Percentiles rank a stretch among this genome's conserved stretches.
Evolutionary conservation across 2,888 invertebrate species (phyloP).

Genomic region (Didymodactylos carnosus): DNA sequence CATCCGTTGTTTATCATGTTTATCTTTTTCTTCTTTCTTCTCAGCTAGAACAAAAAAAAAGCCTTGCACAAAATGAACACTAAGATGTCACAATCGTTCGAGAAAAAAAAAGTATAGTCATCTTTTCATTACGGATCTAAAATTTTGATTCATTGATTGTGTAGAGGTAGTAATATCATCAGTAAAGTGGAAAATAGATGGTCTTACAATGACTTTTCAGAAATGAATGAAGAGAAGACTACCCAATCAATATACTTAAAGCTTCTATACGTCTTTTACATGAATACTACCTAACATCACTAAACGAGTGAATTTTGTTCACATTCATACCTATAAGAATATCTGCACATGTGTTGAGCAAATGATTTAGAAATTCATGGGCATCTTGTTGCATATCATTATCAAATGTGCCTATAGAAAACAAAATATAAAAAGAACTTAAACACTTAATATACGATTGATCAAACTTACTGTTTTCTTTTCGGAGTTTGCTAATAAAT

Average conservation of each 20-base stretch:
- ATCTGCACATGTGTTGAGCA: slow-evolving; percentile 94
- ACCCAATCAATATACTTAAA: background rate
- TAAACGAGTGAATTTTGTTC: background rate
- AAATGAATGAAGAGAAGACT: background rate
- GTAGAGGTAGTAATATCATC: too few species aligned
- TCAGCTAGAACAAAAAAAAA: background rate
- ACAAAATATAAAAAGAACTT: background rate
- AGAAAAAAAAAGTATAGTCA: too few species aligned
- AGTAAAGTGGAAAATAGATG: too few species aligned
- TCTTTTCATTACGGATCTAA: too few species aligned
- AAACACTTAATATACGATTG: background rate
- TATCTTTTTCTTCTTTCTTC: background rate
- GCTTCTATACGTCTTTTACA: too few species aligned
- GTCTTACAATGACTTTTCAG: too few species aligned
- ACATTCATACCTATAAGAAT: slow-evolving; percentile 39
- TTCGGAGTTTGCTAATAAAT: slow-evolving; percentile 86
- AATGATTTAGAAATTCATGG: slow-evolving; percentile 94
- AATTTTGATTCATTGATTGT: too few species aligned
- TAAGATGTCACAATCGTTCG: too few species aligned
- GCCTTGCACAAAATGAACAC: too few species aligned
- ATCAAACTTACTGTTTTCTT: slow-evolving; percentile 64
- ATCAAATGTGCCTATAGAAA: slow-evolving; percentile 72
- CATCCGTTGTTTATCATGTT: background rate
- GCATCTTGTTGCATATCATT: slow-evolving; percentile 99
- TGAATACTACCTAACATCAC: too few species aligned